Base-by-base conservation (phyloP, 2,113 vertebrate genomes). In the Myiozetetes cayanensis region DNA sequence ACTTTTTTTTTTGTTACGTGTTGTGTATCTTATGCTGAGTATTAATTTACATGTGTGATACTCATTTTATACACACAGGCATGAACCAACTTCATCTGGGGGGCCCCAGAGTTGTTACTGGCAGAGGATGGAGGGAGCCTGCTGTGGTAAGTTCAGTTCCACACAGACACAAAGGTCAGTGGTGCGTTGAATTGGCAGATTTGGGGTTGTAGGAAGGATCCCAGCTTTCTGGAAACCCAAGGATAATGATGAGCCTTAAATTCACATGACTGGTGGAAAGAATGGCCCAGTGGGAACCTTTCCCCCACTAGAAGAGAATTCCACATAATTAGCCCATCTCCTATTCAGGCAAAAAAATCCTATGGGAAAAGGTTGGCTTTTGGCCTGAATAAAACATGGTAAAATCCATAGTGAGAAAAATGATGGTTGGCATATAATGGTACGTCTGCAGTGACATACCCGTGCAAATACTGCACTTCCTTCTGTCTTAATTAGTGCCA, bases 311-410 rank as follows among this genome's bases (percentile, higher is more conserved):
- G 28, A 87, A 91, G 24, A 93, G 27, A 50, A 3, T 80, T 89
- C 12, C 46, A 86, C 44, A 81, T 72, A 84, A 80, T 55, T 79
- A 81, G 61, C 11, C 41, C 8, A 62, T 72, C 50, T 73, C 22
- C 23, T 79, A 14, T 28, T 82, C 50, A 65, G 53, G n/a, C 25
- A 93, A 76, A 95, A 95, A 41, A 89, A 46, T 88, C 50, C 41
- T 85, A 3, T 3, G 31, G 83, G 66, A n/a, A 71, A 73, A 70
- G 39, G 35, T 39, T 82, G 68, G 24, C 11, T 41, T 90, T 90
- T 71, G 63, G 31, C 50, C 72, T 84, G 61, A 88, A 88, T 68
- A 92, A 95, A 95, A 72, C n/a, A 37, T 7, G 27, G 8, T 27
- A 79, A 75, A 41, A 87, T 82, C 70, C 25, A 46, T 20, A 75